These are phyloP conservation scores for Bufo gargarizans DNA, from an alignment of 2,113 vertebrate genomes.

Conservation along the genomic window DNA sequence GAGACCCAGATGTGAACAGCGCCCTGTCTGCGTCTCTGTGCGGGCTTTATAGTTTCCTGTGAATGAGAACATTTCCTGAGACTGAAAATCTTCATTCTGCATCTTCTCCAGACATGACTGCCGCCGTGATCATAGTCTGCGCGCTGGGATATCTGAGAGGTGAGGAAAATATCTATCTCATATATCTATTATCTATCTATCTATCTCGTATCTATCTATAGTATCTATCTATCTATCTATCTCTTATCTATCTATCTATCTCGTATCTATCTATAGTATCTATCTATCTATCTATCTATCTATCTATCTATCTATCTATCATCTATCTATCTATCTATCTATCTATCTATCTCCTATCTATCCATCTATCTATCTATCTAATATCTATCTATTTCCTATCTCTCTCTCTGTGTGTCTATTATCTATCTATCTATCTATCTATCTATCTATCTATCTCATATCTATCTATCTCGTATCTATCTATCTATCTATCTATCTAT, in stretches of 20 bases:
- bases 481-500: slow-evolving; percentile 5
- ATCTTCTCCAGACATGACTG: neutral
- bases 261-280: slow-evolving; percentile 21
- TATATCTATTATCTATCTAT: neutral
- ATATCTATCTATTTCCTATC: no score
- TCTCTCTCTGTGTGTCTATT: no score
- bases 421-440: no score
- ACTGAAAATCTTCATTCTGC: neutral
- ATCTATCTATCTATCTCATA: neutral
- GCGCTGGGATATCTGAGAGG: neutral
- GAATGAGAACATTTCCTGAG: neutral
- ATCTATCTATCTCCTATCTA: no score
- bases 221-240: neutral
- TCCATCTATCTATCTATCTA: no score
- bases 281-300: slow-evolving; percentile 16
- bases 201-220: no score
- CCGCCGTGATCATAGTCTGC: neutral
- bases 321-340: no score
- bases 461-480: neutral
- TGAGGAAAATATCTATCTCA: neutral
- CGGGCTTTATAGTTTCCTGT: neutral
- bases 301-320: neutral
- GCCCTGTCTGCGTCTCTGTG: no score
- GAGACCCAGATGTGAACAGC: no score
- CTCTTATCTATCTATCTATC: no score